Base-by-base conservation (phyloP, 1,140 invertebrate genomes). In the Achatina immaculata region DNA sequence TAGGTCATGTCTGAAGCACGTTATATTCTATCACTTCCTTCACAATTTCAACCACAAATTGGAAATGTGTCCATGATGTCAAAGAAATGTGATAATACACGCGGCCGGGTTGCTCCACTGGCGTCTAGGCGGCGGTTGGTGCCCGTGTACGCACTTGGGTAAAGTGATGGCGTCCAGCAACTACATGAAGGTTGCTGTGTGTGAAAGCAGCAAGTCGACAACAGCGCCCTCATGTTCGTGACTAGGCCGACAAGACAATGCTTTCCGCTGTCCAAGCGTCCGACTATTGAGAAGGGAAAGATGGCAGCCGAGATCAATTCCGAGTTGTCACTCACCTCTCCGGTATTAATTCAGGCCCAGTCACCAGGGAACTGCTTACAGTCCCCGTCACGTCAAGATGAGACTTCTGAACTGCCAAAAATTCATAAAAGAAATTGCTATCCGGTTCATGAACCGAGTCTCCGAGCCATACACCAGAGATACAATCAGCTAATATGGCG, bases 381-480 rank as follows among this genome's bases (percentile, higher is more conserved):
- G 2, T 65, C 42, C 74, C n/a, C 36, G 48, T n/a, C 74, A 62
- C 40, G 51, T 76, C 74, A 76, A 76, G 40, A 6, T 0, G 34
- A 62, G 34, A 34, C 43, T 45, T 14, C 24, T 1, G 51, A 42
- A 36, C 7, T 43, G 74, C 34, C 74, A 76, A 76, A 62, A 76
- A 38, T 62, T 76, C 74, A 76, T 76, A 76, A 76, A 76, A 76
- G 74, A 76, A 76, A 76, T 76, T 76, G 74, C 2, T 76, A 36
- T n/a, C 34, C 16, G 40, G 74, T 76, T 76, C 74, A n/a, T 31
- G 74, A 76, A 76, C 74, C 40, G 4, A 34, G 7, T 45, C 7
- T 6, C 21, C 28, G 19, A 2, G 16, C 31, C 16, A 4, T 16
- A n/a, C 48, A 28, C 3, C 24, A 3, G 36, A 38, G 51, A 76